These are phyloP conservation scores for Monoplex corrugatus DNA, from an alignment of 2,888 invertebrate species.

Conservation along the genomic window DNA sequence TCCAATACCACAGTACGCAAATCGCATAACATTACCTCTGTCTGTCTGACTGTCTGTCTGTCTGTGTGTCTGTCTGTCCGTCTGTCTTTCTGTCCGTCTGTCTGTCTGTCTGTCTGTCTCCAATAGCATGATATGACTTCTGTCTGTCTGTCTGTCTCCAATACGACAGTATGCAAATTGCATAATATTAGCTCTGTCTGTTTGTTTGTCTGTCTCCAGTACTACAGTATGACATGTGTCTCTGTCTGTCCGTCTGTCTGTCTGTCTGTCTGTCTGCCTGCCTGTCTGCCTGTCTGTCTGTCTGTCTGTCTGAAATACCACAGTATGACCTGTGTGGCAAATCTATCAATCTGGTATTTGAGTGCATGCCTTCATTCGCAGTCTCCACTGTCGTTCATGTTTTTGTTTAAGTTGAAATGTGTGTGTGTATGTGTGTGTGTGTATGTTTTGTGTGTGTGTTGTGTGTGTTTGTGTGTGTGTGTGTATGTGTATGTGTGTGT, in stretches of 20 bases:
- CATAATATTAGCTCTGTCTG: no score
- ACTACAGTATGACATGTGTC: neutral
- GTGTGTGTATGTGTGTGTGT: neutral
- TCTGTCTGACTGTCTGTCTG: conserved; percentile 18
- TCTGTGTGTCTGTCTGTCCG: neutral
- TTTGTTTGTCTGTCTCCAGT: neutral
- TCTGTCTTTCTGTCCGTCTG: neutral
- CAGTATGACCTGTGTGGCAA: no score
- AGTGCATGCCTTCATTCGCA: no score
- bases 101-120: neutral
- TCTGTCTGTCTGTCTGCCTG: neutral
- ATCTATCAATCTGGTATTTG: no score
- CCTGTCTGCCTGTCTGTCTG: no score
- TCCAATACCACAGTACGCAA: no score
- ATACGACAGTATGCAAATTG: no score
- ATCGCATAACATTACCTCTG: no score
- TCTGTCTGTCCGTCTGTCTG: neutral
- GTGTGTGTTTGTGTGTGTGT: neutral
- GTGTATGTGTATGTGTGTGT: neutral
- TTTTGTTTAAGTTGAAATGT: neutral
- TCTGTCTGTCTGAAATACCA: no score
- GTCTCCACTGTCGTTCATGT: neutral
- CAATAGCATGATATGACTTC: no score
- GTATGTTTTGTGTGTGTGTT: neutral
- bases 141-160: neutral